Conservation (phyloP, 2,888 invertebrate species). For the Drosophila fulvimacula region DNA sequence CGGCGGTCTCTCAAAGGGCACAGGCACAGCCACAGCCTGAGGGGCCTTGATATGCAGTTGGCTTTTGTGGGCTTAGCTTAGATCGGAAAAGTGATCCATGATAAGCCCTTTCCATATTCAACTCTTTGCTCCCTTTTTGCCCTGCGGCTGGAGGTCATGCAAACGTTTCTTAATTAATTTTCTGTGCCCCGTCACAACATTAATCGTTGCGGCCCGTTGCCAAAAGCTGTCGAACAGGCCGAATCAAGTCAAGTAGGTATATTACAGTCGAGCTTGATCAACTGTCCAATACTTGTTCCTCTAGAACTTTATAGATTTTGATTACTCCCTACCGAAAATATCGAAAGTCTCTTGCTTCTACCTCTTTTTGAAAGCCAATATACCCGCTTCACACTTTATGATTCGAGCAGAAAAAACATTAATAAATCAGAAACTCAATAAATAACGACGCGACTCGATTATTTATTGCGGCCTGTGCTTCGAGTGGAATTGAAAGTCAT, state of each 20-base stretch:
- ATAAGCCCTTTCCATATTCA: background rate
- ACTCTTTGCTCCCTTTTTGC: conserved; percentile 6
- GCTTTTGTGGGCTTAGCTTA: background rate
- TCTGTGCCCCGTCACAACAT: conserved; percentile 45
- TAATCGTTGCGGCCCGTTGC: conserved; percentile 44
- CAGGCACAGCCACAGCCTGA: background rate
- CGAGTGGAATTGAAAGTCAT: conserved; percentile 33
- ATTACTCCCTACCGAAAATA: too few species aligned
- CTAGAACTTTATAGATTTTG: too few species aligned
- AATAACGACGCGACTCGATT: conserved; percentile 33
- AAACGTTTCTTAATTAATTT: conserved; percentile 46
- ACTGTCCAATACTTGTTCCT: background rate
- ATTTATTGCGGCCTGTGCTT: conserved; percentile 22
- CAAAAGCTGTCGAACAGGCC: conserved; percentile 22
- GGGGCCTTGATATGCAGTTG: conserved; percentile 18
- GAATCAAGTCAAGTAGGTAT: background rate
- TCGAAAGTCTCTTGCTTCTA: background rate
- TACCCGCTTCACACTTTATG: background rate
- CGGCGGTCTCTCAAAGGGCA: conserved; percentile 48
- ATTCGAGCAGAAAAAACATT: conserved; percentile 6
- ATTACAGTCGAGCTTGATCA: background rate
- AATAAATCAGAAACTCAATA: conserved; percentile 27
- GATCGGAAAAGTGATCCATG: conserved; percentile 1
- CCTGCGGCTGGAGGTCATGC: conserved; percentile 48
- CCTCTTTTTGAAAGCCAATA: background rate